Evolutionary conservation across 1,140 invertebrate genomes (phyloP), one percentile per base, ranked within the genome.

Genomic region (Trissolcus basalis): DNA sequence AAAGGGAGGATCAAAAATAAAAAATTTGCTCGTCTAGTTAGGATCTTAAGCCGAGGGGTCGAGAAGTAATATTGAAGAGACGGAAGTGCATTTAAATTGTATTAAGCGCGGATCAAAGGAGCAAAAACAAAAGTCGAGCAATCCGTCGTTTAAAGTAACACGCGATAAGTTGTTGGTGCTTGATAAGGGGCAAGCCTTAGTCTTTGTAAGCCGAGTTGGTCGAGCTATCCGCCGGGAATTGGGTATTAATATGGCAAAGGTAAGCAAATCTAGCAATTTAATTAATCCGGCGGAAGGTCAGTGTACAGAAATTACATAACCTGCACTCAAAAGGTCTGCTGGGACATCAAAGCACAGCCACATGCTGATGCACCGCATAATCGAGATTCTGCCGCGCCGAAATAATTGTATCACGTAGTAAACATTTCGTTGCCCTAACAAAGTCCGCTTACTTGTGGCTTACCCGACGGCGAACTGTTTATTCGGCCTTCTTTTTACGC

Each of bases 221-320:
- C 33, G 19, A 15, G 19, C 13, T 58, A 44, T 51, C 50, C 36
- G 43, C 4, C 7, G 55, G 44, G 44, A 61, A 74, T 74, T 51
- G 56, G 51, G 44, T 58, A 74, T 74, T 74, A 67, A 73, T 73
- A 65, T 27, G 55, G 43, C 70, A 63, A 58, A 67, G 71, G 8
- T 64, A 61, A 67, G 48, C 63, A 68, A 54, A 67, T 74, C 27
- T 48, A 68, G 54, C 58, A 74, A 68, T 74, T 74, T 74, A 73
- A 73, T 73, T 73, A 73, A 65, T 73, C 56, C 51, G n/a, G 44
- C 14, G 58, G 56, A 67, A 74, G 71, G 71, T 73, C 63, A 67
- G 70, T n/a, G 55, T n/a, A 19, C 48, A 53, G 61, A 73, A 67
- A 73, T 73, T 73, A 56, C 70, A 59, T 50, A 44, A 73, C 12